These are phyloP conservation scores for Eulemur macaco DNA, from an alignment of 2,113 vertebrate species.

Conservation along the genomic window DNA sequence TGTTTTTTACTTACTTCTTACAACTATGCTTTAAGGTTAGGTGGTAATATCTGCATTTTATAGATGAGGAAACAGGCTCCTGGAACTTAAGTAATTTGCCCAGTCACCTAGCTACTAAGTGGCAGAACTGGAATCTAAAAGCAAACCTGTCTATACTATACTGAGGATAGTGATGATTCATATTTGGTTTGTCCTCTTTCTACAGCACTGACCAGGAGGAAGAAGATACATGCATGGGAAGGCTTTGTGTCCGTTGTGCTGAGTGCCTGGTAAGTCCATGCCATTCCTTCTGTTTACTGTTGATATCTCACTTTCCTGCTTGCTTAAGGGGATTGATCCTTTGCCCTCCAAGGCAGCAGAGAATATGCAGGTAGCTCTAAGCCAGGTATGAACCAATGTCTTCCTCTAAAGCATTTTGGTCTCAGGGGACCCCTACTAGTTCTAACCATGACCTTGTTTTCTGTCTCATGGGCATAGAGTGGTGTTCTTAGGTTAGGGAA, in stretches of 20 bases:
- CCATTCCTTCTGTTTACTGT: not conserved
- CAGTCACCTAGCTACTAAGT: not conserved
- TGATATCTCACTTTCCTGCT: not conserved
- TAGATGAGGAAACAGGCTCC: not conserved
- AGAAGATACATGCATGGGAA: constrained; percentile 14
- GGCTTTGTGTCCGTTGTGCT: constrained; percentile 75
- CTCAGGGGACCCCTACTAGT: not conserved
- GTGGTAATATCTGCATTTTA: not conserved
- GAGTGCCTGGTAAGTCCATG: constrained; percentile 82
- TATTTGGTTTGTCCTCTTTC: not conserved
- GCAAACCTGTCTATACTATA: not conserved
- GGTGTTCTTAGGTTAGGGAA: not conserved
- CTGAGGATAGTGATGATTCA: not conserved
- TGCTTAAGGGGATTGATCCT: not conserved
- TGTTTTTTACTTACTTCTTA: not conserved
- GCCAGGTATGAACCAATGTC: not conserved
- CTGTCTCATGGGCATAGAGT: not conserved
- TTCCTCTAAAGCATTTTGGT: not conserved
- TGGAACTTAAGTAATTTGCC: not conserved
- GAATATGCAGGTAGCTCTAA: not conserved
- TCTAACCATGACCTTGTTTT: not conserved
- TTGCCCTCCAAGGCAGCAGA: not conserved
- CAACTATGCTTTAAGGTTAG: not conserved
- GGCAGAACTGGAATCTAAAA: constrained; percentile 1
- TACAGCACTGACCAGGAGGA: constrained; percentile 78